phyloP scores from a whole-genome alignment of 1,140 invertebrate genomes.

The Ruditapes philippinarum region DNA sequence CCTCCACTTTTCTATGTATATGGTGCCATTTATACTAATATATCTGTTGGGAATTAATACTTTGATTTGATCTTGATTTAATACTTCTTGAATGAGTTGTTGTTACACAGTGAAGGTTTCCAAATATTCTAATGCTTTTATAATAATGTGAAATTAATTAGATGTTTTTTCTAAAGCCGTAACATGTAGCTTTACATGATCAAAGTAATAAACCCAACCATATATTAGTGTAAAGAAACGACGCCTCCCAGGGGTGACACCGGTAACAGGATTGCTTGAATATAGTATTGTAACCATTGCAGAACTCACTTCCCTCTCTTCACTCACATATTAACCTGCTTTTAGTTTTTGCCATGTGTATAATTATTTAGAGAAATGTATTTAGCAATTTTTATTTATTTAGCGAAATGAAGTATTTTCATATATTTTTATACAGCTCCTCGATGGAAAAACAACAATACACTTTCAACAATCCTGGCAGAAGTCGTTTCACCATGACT shows the following conservation, averaged over 20 bases:
- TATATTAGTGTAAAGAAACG: slow-evolving; percentile 40
- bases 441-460: slow-evolving; percentile 41
- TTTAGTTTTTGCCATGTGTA: slow-evolving; percentile 41
- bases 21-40: slow-evolving; percentile 26
- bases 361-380: slow-evolving; percentile 40
- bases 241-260: slow-evolving; percentile 37
- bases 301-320: slow-evolving; percentile 40
- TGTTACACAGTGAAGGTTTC: slow-evolving; percentile 36
- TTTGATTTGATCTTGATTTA: slow-evolving; percentile 1
- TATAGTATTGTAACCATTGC: slow-evolving; percentile 35
- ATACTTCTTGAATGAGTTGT: slow-evolving; percentile 40
- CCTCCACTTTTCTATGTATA: slow-evolving; percentile 32
- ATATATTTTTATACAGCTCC: slow-evolving; percentile 40
- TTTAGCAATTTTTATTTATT: slow-evolving; percentile 37
- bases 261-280: slow-evolving; percentile 40
- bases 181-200: slow-evolving; percentile 38
- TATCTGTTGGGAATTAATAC: slow-evolving; percentile 7
- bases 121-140: slow-evolving; percentile 36
- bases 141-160: slow-evolving; percentile 40
- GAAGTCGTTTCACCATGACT: slow-evolving; percentile 40
- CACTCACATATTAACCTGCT: slow-evolving; percentile 29
- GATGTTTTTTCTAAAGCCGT: slow-evolving; percentile 25
- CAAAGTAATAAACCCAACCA: slow-evolving; percentile 41
- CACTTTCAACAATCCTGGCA: slow-evolving; percentile 40
- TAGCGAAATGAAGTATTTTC: slow-evolving; percentile 35